Base-by-base conservation (phyloP, 2,888 invertebrate species). In the Hirtodrosophila alboralis region DNA sequence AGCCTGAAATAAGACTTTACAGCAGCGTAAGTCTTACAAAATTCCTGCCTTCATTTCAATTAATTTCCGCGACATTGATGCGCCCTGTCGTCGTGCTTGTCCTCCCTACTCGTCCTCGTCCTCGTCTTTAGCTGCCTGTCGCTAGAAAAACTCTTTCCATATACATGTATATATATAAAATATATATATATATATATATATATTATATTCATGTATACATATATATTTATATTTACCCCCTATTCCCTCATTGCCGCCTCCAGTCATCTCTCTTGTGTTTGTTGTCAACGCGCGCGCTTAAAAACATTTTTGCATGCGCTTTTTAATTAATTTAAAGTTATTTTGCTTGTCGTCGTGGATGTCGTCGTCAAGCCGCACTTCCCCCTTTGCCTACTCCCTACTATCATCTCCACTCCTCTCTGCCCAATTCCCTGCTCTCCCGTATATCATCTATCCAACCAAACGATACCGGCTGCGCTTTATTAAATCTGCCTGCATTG, bases 321-420 rank as follows among this genome's bases (percentile, higher is more conserved):
- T 80, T 79, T 85, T 85, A 80, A 80, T 80, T 80, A 85, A 80
- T 80, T 80, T 85, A 85, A 80, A 85, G 85, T 85, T 80, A 80
- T 80, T 80, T 84, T 65, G 58, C 79, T 78, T 81, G 79, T 62
- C 59, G 79, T 40, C 74, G 59, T 16, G 31, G 45, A 47, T 33
- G 57, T 56, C 52, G 59, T 58, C 47, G 36, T 36, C 53, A 60
- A 51, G 60, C 54, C 58, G 14, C 33, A 31, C 41, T 4, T 2
- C 13, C 54, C 58, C 12, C 33, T 28, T 37, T 4, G 1, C 13
- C 31, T 9, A 7, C 31, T 5, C 34, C 18, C 18, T 18, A 18
- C 3, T 4, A 18, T 4, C 18, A 18, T 4, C 18, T 3, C 7
- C 16, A 27, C 6, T 1, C 33, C 6, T 12, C 26, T 31, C 21